Percentiles rank a stretch among this genome's conserved stretches.
phyloP scores from a whole-genome alignment of 2,888 invertebrate species.

The Ornithoptera priamus region DNA sequence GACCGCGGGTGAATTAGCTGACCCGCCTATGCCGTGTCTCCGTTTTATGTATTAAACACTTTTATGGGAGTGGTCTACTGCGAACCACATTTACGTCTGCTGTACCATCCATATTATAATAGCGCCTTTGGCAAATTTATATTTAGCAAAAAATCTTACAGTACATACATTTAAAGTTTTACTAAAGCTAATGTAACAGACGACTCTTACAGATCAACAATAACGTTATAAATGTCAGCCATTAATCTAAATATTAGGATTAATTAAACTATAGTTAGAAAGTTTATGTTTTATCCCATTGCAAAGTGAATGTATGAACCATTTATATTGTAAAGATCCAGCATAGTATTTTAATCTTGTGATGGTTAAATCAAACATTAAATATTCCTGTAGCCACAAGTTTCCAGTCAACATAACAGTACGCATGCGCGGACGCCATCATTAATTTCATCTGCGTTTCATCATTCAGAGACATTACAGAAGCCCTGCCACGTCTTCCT shows the following conservation, averaged over 20 bases:
- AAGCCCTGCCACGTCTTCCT: slow-evolving; percentile 9
- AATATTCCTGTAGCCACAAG: slow-evolving; percentile 7
- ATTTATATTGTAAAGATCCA: too few species aligned
- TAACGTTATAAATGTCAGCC: too few species aligned
- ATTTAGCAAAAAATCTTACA: not conserved
- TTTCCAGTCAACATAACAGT: slow-evolving; percentile 4
- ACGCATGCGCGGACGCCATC: slow-evolving; percentile 9
- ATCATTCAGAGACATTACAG: slow-evolving; percentile 20
- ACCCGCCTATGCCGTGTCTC: slow-evolving; percentile 4
- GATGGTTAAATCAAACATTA: not conserved
- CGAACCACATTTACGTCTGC: slow-evolving; percentile 4
- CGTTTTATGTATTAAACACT: slow-evolving; percentile 7
- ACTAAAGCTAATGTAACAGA: too few species aligned
- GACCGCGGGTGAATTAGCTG: slow-evolving; percentile 3
- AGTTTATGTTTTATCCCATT: too few species aligned
- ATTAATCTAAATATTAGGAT: too few species aligned
- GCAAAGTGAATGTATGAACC: too few species aligned
- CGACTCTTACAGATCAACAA: too few species aligned
- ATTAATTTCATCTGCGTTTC: slow-evolving; percentile 25
- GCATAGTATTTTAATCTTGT: too few species aligned
- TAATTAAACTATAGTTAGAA: too few species aligned
- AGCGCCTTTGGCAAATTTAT: slow-evolving; percentile 2
- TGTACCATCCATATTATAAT: not conserved
- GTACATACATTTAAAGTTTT: not conserved
- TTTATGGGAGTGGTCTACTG: slow-evolving; percentile 5